phyloP scores from a whole-genome alignment of 2,797 vertebrate genomes.

The Platalea minor region DNA sequence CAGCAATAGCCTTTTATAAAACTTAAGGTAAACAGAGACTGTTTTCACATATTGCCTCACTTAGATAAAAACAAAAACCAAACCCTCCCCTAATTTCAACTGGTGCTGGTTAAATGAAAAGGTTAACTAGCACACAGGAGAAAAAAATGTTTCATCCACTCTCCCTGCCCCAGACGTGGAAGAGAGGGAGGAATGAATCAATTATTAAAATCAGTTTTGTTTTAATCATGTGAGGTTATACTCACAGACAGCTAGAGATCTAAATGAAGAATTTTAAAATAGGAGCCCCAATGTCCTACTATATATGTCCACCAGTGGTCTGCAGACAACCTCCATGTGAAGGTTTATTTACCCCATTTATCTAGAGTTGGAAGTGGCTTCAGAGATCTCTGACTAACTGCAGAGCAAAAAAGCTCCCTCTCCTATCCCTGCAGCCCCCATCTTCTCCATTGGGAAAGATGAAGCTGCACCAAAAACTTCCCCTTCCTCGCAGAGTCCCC shows the following conservation, averaged over 20 bases:
- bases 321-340: rapidly evolving
- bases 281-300: neutral
- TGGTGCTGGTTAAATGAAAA: neutral
- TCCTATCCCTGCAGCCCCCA: neutral
- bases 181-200: neutral
- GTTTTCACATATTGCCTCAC: neutral
- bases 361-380: neutral
- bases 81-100: neutral
- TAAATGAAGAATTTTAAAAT: neutral
- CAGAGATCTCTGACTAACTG: neutral
- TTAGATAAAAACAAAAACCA: neutral
- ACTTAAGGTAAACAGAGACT: neutral
- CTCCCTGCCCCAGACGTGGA: neutral
- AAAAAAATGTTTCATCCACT: neutral
- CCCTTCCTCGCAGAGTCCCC: neutral
- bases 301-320: neutral
- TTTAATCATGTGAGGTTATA: neutral
- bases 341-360: neutral
- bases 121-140: neutral
- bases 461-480: neutral
- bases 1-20: neutral
- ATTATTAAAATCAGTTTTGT: neutral
- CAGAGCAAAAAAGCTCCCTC: neutral
- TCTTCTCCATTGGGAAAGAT: neutral
- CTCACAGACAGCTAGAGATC: neutral